Percentiles rank a stretch among this genome's conserved stretches.
Evolutionary conservation across 2,113 vertebrate genomes (phyloP).

Genomic region (Hippotragus niger): DNA sequence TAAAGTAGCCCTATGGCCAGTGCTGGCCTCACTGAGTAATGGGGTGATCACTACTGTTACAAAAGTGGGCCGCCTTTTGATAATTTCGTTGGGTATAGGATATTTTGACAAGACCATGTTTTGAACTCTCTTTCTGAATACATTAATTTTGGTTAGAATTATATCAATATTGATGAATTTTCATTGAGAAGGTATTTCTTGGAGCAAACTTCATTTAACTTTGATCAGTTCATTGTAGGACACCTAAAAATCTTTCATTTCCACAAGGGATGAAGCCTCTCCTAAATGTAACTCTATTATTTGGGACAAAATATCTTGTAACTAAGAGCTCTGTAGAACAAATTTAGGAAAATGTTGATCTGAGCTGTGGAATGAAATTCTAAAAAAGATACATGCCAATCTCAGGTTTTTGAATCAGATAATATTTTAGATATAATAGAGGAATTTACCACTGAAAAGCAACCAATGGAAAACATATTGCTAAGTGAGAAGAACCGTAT

Average conservation of each 20-base stretch:
- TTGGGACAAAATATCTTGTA: neutral
- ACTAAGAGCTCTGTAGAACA: neutral
- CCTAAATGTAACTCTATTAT: neutral
- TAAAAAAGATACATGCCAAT: neutral
- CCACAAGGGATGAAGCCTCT: neutral
- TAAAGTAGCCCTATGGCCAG: neutral
- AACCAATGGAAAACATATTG: neutral
- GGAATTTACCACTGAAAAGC: neutral
- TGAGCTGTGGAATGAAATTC: neutral
- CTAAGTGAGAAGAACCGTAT: neutral
- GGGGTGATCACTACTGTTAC: neutral
- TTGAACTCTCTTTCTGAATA: neutral
- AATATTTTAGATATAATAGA: constrained; percentile 20
- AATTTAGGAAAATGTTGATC: neutral
- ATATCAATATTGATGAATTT: neutral
- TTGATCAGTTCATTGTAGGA: neutral
- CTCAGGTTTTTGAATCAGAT: neutral
- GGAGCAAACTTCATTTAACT: neutral
- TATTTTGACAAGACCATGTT: neutral
- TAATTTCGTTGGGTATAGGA: neutral
- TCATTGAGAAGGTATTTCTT: neutral
- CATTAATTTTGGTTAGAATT: constrained; percentile 16
- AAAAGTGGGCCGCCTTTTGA: neutral
- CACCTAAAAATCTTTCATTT: neutral
- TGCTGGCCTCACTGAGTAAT: neutral